Conservation (phyloP, 2,888 invertebrate species). For the Isotomurus palustris region DNA sequence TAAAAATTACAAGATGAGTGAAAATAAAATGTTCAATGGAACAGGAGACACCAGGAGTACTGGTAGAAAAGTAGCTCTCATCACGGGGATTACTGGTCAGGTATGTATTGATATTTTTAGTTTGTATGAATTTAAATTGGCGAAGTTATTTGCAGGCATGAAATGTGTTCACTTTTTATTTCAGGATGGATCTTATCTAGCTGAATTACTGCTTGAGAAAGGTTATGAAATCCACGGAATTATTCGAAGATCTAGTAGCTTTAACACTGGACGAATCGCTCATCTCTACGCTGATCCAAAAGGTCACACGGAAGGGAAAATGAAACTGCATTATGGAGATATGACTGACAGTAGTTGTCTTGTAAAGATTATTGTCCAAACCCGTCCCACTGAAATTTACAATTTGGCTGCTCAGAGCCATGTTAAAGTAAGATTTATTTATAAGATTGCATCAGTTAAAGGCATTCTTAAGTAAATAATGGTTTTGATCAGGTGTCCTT, state of each 20-base stretch:
- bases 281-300: constrained; percentile 90
- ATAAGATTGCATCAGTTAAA: constrained; percentile 46
- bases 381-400: constrained; percentile 88
- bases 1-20: too few relatives aligned
- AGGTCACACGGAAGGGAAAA: constrained; percentile 78
- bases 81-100: constrained; percentile 97
- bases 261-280: constrained; percentile 93
- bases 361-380: constrained; percentile 73
- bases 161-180: constrained; percentile 40
- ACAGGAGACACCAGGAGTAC: constrained; percentile 12
- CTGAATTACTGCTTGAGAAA: constrained; percentile 85
- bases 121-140: too few relatives aligned
- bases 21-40: constrained; percentile 16
- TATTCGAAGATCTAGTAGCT: constrained; percentile 87
- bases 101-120: too few relatives aligned
- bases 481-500: constrained; percentile 67
- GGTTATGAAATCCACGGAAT: constrained; percentile 96
- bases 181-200: constrained; percentile 96
- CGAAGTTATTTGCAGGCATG: too few relatives aligned
- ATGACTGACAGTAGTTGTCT: constrained; percentile 96
- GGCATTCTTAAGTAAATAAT: constrained; percentile 68
- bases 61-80: constrained; percentile 69
- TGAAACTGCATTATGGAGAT: constrained; percentile 97
- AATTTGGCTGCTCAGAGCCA: constrained; percentile 99
- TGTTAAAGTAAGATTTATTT: constrained; percentile 69